These are phyloP conservation scores for Pao palembangensis DNA, from an alignment of 2,113 vertebrate genomes.

Conservation along the genomic window DNA sequence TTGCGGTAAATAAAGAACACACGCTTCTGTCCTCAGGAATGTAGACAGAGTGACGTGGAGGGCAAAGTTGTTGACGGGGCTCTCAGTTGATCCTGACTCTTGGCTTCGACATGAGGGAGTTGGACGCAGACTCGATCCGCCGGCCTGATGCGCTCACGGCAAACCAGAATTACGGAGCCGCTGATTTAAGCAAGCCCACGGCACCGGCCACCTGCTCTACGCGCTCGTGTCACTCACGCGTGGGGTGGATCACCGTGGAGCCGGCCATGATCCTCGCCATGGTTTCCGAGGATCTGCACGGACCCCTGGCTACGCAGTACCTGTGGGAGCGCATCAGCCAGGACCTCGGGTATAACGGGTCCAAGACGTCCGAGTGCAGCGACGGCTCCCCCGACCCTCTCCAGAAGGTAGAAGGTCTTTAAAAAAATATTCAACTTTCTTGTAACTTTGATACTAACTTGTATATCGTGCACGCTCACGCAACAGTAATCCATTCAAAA, in stretches of 20 bases:
- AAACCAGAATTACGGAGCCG: neutral
- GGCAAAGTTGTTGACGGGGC: no score
- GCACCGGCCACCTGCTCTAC: neutral
- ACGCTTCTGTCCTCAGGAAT: no score
- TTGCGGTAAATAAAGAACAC: no score
- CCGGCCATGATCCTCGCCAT: conserved; percentile 84
- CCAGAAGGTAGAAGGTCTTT: conserved; percentile 64
- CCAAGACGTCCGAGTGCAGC: conserved; percentile 58
- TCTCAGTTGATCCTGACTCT: no score
- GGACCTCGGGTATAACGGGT: conserved; percentile 79
- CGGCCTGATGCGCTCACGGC: conserved; percentile 28
- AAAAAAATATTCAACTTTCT: neutral
- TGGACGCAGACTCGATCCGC: conserved; percentile 68
- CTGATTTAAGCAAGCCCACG: neutral
- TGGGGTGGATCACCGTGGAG: conserved; percentile 72
- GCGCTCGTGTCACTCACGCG: conserved; percentile 51
- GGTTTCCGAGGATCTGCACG: conserved; percentile 81
- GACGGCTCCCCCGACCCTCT: conserved; percentile 66
- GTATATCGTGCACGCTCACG: neutral
- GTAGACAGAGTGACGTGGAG: no score
- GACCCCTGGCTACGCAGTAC: conserved; percentile 86
- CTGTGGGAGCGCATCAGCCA: conserved; percentile 86
- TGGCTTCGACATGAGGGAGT: conserved; percentile 59
- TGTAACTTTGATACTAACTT: neutral
- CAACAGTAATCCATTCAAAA: no score